These are phyloP conservation scores for Trichonephila inaurata DNA, from an alignment of 1,140 invertebrate genomes.

Conservation along the genomic window DNA sequence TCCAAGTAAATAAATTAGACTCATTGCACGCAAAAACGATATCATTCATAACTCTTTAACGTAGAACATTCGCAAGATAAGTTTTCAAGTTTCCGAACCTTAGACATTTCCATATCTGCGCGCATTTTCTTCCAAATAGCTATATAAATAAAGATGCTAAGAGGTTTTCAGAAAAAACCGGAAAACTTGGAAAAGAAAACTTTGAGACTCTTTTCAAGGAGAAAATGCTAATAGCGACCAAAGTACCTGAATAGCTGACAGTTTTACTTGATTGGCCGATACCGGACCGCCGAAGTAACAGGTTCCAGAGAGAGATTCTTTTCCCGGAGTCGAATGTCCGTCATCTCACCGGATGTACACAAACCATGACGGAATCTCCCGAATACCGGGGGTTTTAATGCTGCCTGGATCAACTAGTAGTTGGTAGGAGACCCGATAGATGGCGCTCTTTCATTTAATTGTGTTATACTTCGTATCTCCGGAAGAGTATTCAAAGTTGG, in stretches of 20 bases:
- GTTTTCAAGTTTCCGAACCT: background rate
- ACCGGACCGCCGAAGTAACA: slow-evolving; percentile 66
- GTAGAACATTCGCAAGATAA: background rate
- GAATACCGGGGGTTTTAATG: slow-evolving; percentile 61
- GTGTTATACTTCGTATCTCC: background rate
- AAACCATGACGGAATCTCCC: slow-evolving; percentile 73
- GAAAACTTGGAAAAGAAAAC: background rate
- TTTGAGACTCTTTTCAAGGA: background rate
- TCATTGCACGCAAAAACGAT: too few relatives aligned
- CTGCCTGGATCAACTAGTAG: slow-evolving; percentile 54
- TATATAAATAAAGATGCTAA: too few relatives aligned
- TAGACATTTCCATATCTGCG: background rate
- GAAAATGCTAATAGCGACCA: background rate
- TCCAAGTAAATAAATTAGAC: too few relatives aligned
- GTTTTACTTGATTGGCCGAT: slow-evolving; percentile 19
- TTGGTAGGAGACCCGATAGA: slow-evolving; percentile 19
- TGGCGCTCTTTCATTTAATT: slow-evolving; percentile 21
- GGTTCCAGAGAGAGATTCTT: slow-evolving; percentile 38
- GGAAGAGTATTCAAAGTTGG: background rate
- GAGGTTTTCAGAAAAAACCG: background rate
- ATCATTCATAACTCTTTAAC: too few relatives aligned
- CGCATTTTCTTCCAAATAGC: background rate
- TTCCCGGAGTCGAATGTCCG: slow-evolving; percentile 47
- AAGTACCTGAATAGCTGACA: slow-evolving; percentile 43
- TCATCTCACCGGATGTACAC: slow-evolving; percentile 73